Evolutionary conservation across 2,113 vertebrate species (phyloP).

Genomic region (Myanophis thanlyinensis): DNA sequence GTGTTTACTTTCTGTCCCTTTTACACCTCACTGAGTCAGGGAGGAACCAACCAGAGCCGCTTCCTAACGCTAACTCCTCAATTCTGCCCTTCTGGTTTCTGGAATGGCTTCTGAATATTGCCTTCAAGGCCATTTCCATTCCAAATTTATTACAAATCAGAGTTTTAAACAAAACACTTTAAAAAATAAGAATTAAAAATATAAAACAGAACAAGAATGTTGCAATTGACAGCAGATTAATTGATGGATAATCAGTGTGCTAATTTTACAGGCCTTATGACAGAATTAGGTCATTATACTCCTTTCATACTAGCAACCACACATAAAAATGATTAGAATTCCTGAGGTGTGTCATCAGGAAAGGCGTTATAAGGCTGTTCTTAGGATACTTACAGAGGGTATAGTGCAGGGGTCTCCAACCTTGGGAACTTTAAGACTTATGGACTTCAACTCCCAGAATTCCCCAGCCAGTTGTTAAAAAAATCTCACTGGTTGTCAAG

Average conservation of each 20-base stretch:
- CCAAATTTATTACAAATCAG: neutral
- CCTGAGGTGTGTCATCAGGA: neutral
- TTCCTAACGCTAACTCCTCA: neutral
- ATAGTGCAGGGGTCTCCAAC: neutral
- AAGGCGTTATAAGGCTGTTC: neutral
- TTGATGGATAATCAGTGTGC: neutral
- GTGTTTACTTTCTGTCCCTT: neutral
- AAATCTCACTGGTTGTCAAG: too few species aligned
- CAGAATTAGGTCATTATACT: neutral
- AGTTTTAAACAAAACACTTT: neutral
- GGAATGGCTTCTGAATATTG: neutral
- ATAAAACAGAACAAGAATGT: neutral
- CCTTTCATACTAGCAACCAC: neutral
- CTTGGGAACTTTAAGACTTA: too few species aligned
- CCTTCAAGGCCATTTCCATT: neutral
- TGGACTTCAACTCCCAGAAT: too few species aligned
- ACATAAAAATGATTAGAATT: neutral
- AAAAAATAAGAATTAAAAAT: neutral
- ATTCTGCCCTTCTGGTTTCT: neutral
- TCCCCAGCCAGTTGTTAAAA: too few species aligned
- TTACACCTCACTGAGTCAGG: neutral
- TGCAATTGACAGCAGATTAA: neutral
- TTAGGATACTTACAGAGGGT: neutral
- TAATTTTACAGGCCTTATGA: neutral
- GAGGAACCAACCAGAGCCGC: neutral